phyloP scores from a whole-genome alignment of 2,113 vertebrate species.

The Sialia sialis region DNA sequence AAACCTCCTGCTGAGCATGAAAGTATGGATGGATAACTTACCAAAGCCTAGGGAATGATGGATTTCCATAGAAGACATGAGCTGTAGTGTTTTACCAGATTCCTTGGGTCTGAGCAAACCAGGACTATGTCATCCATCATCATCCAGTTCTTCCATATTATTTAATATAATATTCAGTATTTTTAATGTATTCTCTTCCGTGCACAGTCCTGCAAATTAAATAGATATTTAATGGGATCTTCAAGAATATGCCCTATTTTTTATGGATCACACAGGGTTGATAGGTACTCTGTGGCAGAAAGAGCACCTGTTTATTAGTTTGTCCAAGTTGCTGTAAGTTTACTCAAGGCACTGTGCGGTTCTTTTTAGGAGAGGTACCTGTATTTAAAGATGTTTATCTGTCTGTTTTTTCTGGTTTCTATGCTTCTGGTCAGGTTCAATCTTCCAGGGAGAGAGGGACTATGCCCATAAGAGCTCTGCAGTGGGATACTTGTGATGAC shows the following conservation, averaged over 20 bases:
- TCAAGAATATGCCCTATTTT: background rate
- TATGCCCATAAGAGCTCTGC: background rate
- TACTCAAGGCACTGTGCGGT: accelerated
- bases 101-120: background rate
- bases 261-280: background rate
- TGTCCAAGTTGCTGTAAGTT: background rate
- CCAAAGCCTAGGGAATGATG: background rate
- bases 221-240: background rate
- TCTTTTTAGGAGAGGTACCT: background rate
- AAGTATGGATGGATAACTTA: background rate
- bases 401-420: background rate
- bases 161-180: background rate
- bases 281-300: background rate
- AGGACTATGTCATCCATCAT: background rate
- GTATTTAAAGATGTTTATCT: background rate
- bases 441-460: background rate
- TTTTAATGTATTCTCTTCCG: background rate
- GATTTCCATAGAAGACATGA: background rate
- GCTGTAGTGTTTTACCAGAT: background rate
- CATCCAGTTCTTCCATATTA: background rate
- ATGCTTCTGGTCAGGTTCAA: background rate
- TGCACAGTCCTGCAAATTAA: background rate
- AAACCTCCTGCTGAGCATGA: background rate
- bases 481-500: background rate
- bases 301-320: background rate